These are phyloP conservation scores for Clarias batrachus DNA, from an alignment of 2,113 vertebrate species.

Conservation along the genomic window DNA sequence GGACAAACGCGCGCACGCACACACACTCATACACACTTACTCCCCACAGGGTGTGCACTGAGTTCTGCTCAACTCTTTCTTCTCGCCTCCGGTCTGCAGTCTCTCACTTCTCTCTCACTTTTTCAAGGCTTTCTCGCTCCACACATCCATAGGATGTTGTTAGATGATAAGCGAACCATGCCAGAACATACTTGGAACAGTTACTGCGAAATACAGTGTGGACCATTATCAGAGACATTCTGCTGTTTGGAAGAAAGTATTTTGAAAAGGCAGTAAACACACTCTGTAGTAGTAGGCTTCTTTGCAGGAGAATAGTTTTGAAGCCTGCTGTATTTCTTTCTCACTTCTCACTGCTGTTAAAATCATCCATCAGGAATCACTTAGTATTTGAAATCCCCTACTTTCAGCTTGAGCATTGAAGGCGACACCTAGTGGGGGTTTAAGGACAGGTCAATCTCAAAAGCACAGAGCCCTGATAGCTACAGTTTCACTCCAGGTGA, in stretches of 20 bases:
- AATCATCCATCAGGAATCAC: neutral
- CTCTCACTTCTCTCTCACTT: constrained; percentile 33
- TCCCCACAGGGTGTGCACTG: constrained; percentile 16
- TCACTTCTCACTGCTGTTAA: neutral
- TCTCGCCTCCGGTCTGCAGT: constrained; percentile 38
- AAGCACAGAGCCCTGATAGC: neutral
- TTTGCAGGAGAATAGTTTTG: neutral
- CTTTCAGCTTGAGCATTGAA: neutral
- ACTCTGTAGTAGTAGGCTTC: neutral
- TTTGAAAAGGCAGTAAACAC: neutral
- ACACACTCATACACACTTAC: neutral
- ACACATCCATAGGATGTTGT: neutral
- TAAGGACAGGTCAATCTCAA: neutral
- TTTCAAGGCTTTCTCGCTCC: constrained; percentile 24
- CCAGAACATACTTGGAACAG: constrained; percentile 10
- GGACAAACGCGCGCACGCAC: constrained; percentile 3
- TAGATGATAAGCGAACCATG: neutral
- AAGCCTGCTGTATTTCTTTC: neutral
- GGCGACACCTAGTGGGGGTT: constrained; percentile 20
- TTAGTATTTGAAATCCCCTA: neutral
- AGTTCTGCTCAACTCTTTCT: constrained; percentile 28
- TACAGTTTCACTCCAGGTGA: neutral
- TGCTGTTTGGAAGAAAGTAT: neutral
- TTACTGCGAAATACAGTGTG: neutral
- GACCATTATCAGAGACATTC: neutral